Conservation (phyloP, 2,888 invertebrate genomes). For the Cacoxenus indagator region DNA sequence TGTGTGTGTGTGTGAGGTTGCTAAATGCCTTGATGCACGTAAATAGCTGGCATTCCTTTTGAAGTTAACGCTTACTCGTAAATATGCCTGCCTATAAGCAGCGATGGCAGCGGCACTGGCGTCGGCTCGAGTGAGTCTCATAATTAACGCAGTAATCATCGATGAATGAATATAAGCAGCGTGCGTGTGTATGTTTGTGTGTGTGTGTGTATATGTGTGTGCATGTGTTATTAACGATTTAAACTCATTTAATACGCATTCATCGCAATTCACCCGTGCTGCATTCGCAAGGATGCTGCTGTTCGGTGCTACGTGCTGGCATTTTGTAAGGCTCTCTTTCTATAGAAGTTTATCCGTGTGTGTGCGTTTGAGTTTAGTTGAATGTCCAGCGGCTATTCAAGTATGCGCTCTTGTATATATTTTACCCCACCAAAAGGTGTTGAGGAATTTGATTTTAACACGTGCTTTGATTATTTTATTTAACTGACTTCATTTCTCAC, state of each 20-base stretch:
- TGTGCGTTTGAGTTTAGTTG: constrained; percentile 16
- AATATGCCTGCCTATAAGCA: constrained; percentile 20
- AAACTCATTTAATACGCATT: constrained; percentile 44
- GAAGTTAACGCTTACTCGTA: constrained; percentile 64
- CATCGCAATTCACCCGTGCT: neutral
- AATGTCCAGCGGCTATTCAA: constrained; percentile 34
- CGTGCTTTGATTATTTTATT: constrained; percentile 40
- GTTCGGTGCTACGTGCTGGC: constrained; percentile 17
- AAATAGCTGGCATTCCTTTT: constrained; percentile 63
- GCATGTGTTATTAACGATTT: constrained; percentile 52
- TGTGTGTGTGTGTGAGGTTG: constrained; percentile 25
- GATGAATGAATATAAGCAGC: constrained; percentile 52
- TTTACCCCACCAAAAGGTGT: constrained; percentile 50
- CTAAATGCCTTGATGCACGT: constrained; percentile 39
- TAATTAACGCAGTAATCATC: constrained; percentile 67
- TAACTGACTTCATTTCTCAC: constrained; percentile 1
- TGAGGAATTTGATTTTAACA: constrained; percentile 68
- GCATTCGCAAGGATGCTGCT: neutral
- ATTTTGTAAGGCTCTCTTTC: constrained; percentile 13
- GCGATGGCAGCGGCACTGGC: neutral
- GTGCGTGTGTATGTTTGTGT: neutral
- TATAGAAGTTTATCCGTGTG: neutral
- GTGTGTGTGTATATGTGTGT: constrained; percentile 27
- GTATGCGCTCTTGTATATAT: constrained; percentile 29
- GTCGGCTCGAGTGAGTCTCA: constrained; percentile 36